Base-by-base conservation (phyloP, 2,888 invertebrate genomes). In the Cantharis lateralis region DNA sequence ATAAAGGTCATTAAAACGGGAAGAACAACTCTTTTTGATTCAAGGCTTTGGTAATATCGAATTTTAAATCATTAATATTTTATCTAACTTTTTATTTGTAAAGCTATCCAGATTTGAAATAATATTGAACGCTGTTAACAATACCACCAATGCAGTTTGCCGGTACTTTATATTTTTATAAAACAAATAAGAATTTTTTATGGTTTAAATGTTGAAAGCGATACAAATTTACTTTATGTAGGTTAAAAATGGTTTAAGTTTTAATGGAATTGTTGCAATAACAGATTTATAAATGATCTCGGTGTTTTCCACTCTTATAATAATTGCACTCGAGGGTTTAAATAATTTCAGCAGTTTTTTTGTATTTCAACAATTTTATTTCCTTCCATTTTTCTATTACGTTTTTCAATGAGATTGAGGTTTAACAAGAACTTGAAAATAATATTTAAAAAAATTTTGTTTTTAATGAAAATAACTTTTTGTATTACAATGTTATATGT, bases 21-120 rank as follows among this genome's bases (percentile, higher is more conserved):
- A 66, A 66, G 64, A 66, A 66, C 64, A 20, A 66, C 64, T 66
- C 64, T 66, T 66, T 66, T 66, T 66, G n/a, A 20, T 66, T 66
- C 64, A 66, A 66, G 64, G 64, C 64, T 66, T 66, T 15, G 10
- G 24, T n/a, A n/a, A 48, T n/a, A 48, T 48, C n/a, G 48, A 48
- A 48, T 48, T 48, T 48, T n/a, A 48, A 48, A 48, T 48, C n/a
- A n/a, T n/a, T 48, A 48, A 48, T 13, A 48, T 48, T 48, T 48
- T n/a, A 48, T 48, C 48, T n/a, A 48, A 48, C 48, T 48, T 48
- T 48, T 48, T 48, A 9, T 48, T 48, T 48, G n/a, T n/a, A 9
- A 48, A 48, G n/a, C 5, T 48, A 48, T 48, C 48, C 48, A 48
- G 48, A n/a, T 48, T 7, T 2, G 2, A 48, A 48, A 32, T 32